phyloP scores from a whole-genome alignment of 2,797 vertebrate genomes.

The Numenius phaeopus region DNA sequence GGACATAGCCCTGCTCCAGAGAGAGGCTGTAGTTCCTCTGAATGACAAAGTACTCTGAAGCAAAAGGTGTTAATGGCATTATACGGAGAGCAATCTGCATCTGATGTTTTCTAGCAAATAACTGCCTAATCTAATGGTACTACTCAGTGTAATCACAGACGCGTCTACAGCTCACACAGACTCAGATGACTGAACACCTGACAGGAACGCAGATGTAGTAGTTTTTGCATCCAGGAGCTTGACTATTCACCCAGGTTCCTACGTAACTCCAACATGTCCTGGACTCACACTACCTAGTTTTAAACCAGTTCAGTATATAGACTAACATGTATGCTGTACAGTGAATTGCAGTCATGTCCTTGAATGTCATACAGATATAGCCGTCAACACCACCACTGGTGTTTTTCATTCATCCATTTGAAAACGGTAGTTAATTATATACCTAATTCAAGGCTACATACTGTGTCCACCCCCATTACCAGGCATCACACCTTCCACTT shows the following conservation, averaged over 20 bases:
- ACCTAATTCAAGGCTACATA: not conserved
- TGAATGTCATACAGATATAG: not conserved
- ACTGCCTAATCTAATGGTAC: not conserved
- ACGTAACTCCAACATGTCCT: fast-evolving
- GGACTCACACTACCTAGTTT: not conserved
- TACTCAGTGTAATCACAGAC: not conserved
- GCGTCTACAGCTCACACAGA: not conserved
- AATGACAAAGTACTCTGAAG: not conserved
- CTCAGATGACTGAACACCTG: not conserved
- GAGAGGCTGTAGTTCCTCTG: not conserved
- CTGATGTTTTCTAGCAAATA: not conserved
- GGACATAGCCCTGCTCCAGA: not conserved
- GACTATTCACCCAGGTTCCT: not conserved
- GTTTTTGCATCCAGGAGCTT: not conserved
- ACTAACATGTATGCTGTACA: not conserved
- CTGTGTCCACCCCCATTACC: not conserved
- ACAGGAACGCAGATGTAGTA: not conserved
- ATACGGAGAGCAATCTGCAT: not conserved
- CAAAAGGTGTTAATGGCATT: not conserved
- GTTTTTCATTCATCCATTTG: not conserved
- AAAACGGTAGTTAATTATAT: not conserved
- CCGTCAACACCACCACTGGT: fast-evolving
- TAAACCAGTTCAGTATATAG: not conserved
- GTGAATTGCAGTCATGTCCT: not conserved
- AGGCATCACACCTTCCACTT: not conserved